Conservation (phyloP, 2,113 vertebrate genomes). For the Cygnus buccinator region DNA sequence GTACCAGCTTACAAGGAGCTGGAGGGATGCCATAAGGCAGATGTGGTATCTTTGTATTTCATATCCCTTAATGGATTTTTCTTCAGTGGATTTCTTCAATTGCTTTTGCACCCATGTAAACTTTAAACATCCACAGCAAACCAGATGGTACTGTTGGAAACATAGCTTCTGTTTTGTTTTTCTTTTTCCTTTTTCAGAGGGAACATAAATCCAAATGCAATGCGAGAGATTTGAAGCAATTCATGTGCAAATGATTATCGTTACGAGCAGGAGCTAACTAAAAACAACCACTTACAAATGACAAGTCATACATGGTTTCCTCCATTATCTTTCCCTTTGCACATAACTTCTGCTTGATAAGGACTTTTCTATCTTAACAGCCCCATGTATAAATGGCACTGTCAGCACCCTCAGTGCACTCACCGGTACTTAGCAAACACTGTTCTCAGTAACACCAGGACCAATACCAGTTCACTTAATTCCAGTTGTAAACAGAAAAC, state of each 20-base stretch:
- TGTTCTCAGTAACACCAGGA: neutral
- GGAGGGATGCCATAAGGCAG: neutral
- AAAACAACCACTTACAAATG: neutral
- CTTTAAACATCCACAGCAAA: neutral
- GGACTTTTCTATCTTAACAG: neutral
- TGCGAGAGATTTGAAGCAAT: constrained; percentile 4
- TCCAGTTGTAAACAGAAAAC: neutral
- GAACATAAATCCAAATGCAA: neutral
- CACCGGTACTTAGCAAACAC: neutral
- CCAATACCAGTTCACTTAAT: neutral
- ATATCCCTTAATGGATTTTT: neutral
- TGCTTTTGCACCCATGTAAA: neutral
- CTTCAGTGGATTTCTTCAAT: neutral
- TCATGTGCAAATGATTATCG: constrained; percentile 2
- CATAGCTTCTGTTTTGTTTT: neutral
- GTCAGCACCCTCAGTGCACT: neutral
- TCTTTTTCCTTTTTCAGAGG: neutral
- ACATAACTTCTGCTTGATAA: neutral
- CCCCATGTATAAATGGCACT: neutral
- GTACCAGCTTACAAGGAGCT: neutral
- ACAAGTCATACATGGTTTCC: neutral
- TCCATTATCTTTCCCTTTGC: neutral
- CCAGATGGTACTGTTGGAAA: neutral
- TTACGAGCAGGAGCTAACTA: neutral
- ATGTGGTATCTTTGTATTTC: neutral